Evolutionary conservation across 1,140 invertebrate species (phyloP).

Genomic region (Drosophila saltans): DNA sequence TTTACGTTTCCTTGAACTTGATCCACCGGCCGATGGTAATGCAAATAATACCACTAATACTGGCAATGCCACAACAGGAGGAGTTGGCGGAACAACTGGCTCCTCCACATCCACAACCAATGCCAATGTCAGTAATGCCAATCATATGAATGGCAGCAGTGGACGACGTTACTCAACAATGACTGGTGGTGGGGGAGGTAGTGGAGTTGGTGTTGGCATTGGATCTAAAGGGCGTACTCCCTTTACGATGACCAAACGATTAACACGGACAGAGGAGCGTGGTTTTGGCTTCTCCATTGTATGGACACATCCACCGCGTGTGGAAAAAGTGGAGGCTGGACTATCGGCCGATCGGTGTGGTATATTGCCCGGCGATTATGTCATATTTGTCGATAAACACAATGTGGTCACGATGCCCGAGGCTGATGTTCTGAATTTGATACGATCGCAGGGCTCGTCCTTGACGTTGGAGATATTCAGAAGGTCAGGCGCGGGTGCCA

Average conservation of each 20-base stretch:
- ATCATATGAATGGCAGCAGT: slow-evolving; percentile 57
- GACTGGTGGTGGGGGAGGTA: slow-evolving; percentile 23
- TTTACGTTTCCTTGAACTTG: slow-evolving; percentile 90
- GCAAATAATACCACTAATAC: slow-evolving; percentile 83
- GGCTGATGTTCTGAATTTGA: slow-evolving; percentile 91
- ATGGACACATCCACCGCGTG: slow-evolving; percentile 94
- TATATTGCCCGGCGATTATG: slow-evolving; percentile 91
- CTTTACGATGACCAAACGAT: slow-evolving; percentile 90
- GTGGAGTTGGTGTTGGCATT: slow-evolving; percentile 8
- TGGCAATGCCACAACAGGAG: slow-evolving; percentile 70
- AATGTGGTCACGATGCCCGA: slow-evolving; percentile 91
- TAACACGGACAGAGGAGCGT: slow-evolving; percentile 85
- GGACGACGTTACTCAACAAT: slow-evolving; percentile 55
- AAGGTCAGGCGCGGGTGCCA: slow-evolving; percentile 82
- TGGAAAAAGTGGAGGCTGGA: slow-evolving; percentile 92
- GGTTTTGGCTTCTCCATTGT: slow-evolving; percentile 95
- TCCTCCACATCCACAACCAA: slow-evolving; percentile 45
- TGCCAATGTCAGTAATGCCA: slow-evolving; percentile 62
- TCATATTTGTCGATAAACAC: slow-evolving; percentile 93
- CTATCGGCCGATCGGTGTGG: slow-evolving; percentile 92
- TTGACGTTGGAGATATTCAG: slow-evolving; percentile 91
- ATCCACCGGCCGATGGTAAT: slow-evolving; percentile 86
- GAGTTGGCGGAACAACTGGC: slow-evolving; percentile 76
- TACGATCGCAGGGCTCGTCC: slow-evolving; percentile 85
- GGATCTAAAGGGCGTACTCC: slow-evolving; percentile 88